These are phyloP conservation scores for Synergus umbraculus DNA, from an alignment of 2,888 invertebrate genomes.

Conservation along the genomic window DNA sequence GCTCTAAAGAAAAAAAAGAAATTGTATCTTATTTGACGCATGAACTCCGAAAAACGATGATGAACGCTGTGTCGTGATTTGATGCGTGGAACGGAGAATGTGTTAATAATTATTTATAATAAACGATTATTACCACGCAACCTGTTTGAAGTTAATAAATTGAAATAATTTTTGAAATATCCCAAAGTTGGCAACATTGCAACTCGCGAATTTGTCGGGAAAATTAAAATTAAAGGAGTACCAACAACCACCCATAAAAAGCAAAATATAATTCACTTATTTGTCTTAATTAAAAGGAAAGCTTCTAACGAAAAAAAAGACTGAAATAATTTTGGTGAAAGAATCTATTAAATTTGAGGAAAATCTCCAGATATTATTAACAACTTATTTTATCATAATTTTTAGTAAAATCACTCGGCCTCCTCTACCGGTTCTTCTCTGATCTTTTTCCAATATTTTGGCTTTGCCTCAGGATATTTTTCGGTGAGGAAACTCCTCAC, in stretches of 20 bases:
- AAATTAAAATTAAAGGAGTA: too few species aligned
- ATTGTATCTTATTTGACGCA: slow-evolving; percentile 56
- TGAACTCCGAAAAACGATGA: slow-evolving; percentile 50
- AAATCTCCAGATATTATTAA: not conserved
- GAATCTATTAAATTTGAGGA: not conserved
- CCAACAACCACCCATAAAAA: not conserved
- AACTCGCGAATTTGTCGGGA: too few species aligned
- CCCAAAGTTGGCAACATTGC: too few species aligned
- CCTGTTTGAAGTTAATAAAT: too few species aligned
- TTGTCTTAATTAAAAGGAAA: not conserved
- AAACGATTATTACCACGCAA: slow-evolving; percentile 70
- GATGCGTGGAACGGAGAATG: slow-evolving; percentile 67
- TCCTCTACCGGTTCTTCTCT: slow-evolving; percentile 19
- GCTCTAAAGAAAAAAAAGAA: slow-evolving; percentile 52
- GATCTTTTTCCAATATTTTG: slow-evolving; percentile 50
- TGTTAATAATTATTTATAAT: slow-evolving; percentile 73
- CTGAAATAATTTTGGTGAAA: not conserved
- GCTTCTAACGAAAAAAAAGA: not conserved
- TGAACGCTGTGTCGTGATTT: slow-evolving; percentile 52
- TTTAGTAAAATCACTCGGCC: slow-evolving; percentile 9
- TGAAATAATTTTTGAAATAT: too few species aligned
- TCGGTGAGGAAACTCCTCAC: slow-evolving; percentile 86
- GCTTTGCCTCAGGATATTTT: slow-evolving; percentile 82
- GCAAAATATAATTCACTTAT: not conserved
- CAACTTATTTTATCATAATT: slow-evolving; percentile 5